Base-by-base conservation (phyloP, 92 coral and sea anemone genomes). In the Montipora capitata region DNA sequence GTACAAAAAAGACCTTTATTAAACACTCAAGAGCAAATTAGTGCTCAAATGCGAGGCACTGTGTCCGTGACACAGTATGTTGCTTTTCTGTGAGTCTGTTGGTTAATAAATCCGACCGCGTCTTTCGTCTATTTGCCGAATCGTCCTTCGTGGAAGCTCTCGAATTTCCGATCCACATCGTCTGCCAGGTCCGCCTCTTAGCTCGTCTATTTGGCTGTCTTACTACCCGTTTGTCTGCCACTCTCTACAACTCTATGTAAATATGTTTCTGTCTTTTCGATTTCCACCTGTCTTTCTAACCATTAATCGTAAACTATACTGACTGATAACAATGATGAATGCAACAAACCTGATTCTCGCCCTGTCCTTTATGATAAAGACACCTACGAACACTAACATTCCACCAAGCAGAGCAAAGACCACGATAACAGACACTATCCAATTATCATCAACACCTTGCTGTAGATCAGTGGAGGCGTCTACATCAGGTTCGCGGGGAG, bases 341-440 rank as follows among this genome's bases (percentile, higher is more conserved):
- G 16, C 17, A 42, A 79, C 85, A 16, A 14, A 79, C 85, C 77
- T 42, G 11, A 15, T 52, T 61, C 74, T 42, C 40, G 77, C 77
- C 40, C 62, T 81, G 77, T 61, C 48, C 58, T 69, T 68, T 4
- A 81, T 4, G 3, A 81, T 18, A 48, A 69, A 27, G 16, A 81
- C 10, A 10, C 52, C 11, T 35, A 81, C 85, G 54, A 81, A 81
- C 10, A 14, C 52, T 38, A 81, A 11, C 49, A 81, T 81, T 2
- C 85, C 85, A 51, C 42, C 35, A 3, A 81, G 15, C 66, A 81
- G 63, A 10, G 67, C 49, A 14, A 68, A 10, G 42, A 81, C 85
- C 2, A 81, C 76, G 7, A 20, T 0, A 40, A 81, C 11, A 4
- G 85, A 81, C 35, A 81, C 74, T 52, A 48, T 48, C 85, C 77